These are phyloP conservation scores for Drosophila subobscura DNA, from an alignment of 1,140 invertebrate genomes.

Conservation along the genomic window DNA sequence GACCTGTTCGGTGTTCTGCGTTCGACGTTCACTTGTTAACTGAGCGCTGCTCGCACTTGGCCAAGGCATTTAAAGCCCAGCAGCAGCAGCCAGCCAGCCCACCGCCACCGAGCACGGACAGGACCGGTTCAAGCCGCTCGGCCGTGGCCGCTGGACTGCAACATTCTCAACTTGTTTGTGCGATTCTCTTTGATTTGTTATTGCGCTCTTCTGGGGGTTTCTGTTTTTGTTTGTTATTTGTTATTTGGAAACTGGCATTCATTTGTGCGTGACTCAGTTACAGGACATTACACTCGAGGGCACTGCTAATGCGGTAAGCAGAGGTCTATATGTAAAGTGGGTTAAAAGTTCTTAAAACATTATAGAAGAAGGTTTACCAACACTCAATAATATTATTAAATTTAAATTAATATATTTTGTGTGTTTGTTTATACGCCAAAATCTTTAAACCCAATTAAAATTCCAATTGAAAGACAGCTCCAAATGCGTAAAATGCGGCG, in stretches of 20 bases:
- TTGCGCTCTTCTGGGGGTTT: constrained; percentile 27
- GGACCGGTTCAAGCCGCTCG: constrained; percentile 64
- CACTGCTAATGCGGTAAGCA: too few species aligned
- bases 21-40: constrained; percentile 50
- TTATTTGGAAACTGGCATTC: constrained; percentile 13
- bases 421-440: neutral
- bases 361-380: too few species aligned
- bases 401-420: neutral
- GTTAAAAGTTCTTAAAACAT: too few species aligned
- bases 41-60: constrained; percentile 60
- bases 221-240: constrained; percentile 2
- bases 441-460: neutral
- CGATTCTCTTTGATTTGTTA: constrained; percentile 24
- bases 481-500: constrained; percentile 2
- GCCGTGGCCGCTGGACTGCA: constrained; percentile 15
- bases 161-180: constrained; percentile 14
- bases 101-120: constrained; percentile 26
- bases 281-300: neutral
- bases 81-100: constrained; percentile 14
- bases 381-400: neutral
- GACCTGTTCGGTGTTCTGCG: constrained; percentile 39
- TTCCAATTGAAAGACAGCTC: neutral
- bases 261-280: constrained; percentile 16
- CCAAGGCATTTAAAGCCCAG: constrained; percentile 67
- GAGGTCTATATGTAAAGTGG: too few species aligned